A percentile compares a stretch with the other conserved stretches of the same genome.
phyloP scores from a whole-genome alignment of 2,113 vertebrate species.

The Actenoides hombroni region DNA sequence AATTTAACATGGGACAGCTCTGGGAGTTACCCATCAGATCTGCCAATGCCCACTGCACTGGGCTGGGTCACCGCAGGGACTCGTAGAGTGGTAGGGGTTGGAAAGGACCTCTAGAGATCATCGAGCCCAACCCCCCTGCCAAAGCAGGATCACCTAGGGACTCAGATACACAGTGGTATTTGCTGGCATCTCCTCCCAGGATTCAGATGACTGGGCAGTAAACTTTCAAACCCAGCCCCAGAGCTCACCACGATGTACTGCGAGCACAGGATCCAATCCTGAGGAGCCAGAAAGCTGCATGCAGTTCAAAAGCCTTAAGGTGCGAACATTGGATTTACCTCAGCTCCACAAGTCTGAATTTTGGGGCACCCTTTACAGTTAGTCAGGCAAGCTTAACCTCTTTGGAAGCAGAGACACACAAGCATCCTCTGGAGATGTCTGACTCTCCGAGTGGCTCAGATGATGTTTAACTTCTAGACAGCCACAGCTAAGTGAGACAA shows the following conservation, averaged over 20 bases:
- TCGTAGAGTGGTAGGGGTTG: neutral
- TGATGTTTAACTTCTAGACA: neutral
- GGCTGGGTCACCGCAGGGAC: neutral
- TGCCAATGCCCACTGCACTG: neutral
- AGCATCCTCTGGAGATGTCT: neutral
- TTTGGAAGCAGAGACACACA: neutral
- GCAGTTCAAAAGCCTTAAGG: neutral
- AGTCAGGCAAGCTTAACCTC: neutral
- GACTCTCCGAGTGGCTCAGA: neutral
- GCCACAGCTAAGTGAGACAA: neutral
- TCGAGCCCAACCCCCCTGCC: too few species aligned
- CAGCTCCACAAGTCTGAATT: neutral
- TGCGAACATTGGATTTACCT: neutral
- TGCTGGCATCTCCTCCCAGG: neutral
- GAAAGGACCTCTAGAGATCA: too few species aligned
- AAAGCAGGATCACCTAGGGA: neutral
- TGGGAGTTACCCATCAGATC: neutral
- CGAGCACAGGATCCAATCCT: neutral
- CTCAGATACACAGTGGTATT: neutral
- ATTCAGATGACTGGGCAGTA: neutral
- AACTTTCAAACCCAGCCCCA: neutral
- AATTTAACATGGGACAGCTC: neutral
- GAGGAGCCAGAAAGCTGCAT: neutral
- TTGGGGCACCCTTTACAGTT: neutral
- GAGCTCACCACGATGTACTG: neutral